Evolutionary conservation across 2,113 vertebrate genomes (phyloP).

Genomic region (Gavia stellata): DNA sequence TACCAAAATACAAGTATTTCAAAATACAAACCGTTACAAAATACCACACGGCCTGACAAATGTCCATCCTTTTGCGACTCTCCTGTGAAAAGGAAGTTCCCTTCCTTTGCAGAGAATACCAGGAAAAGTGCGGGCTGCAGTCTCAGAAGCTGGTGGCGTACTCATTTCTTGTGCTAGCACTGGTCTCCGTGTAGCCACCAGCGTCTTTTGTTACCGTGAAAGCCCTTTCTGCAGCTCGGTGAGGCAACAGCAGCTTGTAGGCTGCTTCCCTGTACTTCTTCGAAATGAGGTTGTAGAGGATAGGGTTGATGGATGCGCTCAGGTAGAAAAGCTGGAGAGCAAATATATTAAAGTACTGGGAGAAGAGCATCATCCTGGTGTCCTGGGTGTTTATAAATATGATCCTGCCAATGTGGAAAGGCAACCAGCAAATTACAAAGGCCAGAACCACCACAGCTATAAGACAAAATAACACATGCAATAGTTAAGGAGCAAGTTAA

Average conservation of each 20-base stretch:
- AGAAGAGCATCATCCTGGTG: slow-evolving; percentile 74
- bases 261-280: slow-evolving; percentile 81
- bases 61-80: neutral
- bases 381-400: slow-evolving; percentile 78
- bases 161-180: slow-evolving; percentile 41
- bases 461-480: slow-evolving; percentile 22
- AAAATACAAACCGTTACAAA: neutral
- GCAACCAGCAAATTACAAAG: slow-evolving; percentile 87
- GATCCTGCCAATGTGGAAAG: slow-evolving; percentile 85
- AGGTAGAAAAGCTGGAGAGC: slow-evolving; percentile 90
- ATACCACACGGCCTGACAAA: neutral
- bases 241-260: slow-evolving; percentile 72
- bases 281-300: slow-evolving; percentile 88
- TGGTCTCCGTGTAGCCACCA: slow-evolving; percentile 64
- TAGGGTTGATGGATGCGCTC: slow-evolving; percentile 84
- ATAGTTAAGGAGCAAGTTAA: neutral
- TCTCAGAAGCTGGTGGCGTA: neutral
- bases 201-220: slow-evolving; percentile 2
- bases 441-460: slow-evolving; percentile 83
- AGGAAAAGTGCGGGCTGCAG: fast-evolving
- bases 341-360: slow-evolving; percentile 85
- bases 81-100: neutral
- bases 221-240: slow-evolving; percentile 36
- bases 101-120: neutral
- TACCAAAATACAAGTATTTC: neutral